A percentile compares a stretch with the other conserved stretches of the same genome.
Evolutionary conservation across 2,888 invertebrate genomes (phyloP).

Genomic region (Hydrotaea cyrtoneurina): DNA sequence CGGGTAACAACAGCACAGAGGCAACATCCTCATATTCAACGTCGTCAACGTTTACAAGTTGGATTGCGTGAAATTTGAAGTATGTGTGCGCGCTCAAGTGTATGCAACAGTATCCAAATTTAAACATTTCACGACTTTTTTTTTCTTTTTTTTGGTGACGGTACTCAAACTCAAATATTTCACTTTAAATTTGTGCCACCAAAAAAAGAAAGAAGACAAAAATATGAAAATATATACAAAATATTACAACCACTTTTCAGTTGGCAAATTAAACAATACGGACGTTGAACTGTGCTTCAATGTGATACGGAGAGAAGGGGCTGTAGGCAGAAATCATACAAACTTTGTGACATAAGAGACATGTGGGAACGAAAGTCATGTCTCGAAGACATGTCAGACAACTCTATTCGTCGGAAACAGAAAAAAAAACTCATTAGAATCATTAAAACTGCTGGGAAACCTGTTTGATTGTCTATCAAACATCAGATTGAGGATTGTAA

Average conservation of each 20-base stretch:
- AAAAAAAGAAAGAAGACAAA: no score
- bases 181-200: conserved; percentile 2
- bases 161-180: neutral
- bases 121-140: conserved; percentile 28
- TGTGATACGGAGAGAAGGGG: neutral
- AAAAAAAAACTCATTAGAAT: no score
- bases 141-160: neutral
- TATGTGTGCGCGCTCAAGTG: conserved; percentile 63
- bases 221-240: neutral
- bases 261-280: neutral
- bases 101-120: conserved; percentile 63
- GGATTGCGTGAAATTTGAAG: conserved; percentile 63
- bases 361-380: conserved; percentile 27
- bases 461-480: no score
- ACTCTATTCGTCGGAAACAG: no score
- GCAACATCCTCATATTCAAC: conserved; percentile 30
- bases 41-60: conserved; percentile 31
- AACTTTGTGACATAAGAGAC: neutral
- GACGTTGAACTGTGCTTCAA: neutral
- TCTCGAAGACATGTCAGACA: no score
- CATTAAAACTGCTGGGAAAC: no score
- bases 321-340: neutral
- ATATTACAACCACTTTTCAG: conserved; percentile 7
- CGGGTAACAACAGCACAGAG: conserved; percentile 15
- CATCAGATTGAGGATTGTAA: no score